Evolutionary conservation across 2,888 invertebrate species (phyloP), one percentile per base, ranked within the genome.

Genomic region (Lepidonotus clava): DNA sequence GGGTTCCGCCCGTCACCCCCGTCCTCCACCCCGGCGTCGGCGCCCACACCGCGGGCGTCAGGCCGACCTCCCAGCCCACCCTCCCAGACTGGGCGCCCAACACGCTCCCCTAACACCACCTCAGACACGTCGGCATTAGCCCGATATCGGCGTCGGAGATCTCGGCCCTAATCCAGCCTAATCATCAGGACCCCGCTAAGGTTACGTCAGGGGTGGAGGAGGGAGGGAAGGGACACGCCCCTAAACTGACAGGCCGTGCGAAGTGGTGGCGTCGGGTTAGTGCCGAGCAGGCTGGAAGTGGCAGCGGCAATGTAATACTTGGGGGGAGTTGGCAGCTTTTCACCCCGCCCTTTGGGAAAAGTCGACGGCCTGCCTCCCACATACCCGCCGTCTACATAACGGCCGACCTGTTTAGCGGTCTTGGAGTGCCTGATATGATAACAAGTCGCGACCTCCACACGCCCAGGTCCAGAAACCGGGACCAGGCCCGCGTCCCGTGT

Each of bases 81-180:
- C 46, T 46, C 8, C 8, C 18, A 8, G 8, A 18, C 46, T 46
- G 8, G 46, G 8, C 46, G 18, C 46, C 46, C 46, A 46, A 8
- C 46, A 46, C 8, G 46, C 46, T 38, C 71, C 71, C 14, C 21
- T 38, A 1, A 71, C 14, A 34, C 71, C 34, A 21, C 34, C 71
- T n/a, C 34, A 71, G 21, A 24, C 71, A 34, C n/a, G n/a, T 34
- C 71, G 71, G 71, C 36, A 71, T 71, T 71, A 38, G 71, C 36
- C 38, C 36, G 71, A 71, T 71, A 71, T 71, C 71, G 34, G 1
- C 0, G 21, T 38, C 18, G 36, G 36, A 38, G 38, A 71, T 71
- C 71, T 71, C 71, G 71, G 14, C 38, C 5, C 71, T 71, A 71
- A 71, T 71, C 71, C 71, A 21, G 21, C 34, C 38, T 71, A 71